Conservation (phyloP, 2,797 vertebrate genomes). For the Leptoclinus maculatus region DNA sequence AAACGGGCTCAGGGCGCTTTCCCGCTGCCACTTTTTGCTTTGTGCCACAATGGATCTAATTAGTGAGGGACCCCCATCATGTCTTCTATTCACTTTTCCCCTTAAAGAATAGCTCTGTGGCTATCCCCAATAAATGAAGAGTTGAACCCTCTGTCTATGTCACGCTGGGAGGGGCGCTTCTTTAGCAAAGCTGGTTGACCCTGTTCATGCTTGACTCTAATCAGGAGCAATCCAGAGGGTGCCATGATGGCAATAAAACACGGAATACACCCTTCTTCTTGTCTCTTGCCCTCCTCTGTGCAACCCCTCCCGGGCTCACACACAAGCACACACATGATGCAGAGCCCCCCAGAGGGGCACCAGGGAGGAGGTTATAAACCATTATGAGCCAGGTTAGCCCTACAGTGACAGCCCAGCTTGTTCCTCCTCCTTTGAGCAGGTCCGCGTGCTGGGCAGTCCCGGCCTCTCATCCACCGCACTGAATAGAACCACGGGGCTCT, state of each 20-base stretch:
- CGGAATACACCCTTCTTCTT: slow-evolving; percentile 54
- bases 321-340: slow-evolving; percentile 24
- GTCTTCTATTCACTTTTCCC: slow-evolving; percentile 58
- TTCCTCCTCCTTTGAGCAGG: slow-evolving; percentile 80
- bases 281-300: slow-evolving; percentile 44
- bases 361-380: slow-evolving; percentile 80
- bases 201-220: slow-evolving; percentile 79
- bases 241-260: slow-evolving; percentile 76
- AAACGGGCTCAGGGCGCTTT: slow-evolving; percentile 61
- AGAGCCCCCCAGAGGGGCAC: slow-evolving; percentile 55
- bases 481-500: slow-evolving; percentile 81
- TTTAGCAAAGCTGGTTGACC: slow-evolving; percentile 75
- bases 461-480: slow-evolving; percentile 64
- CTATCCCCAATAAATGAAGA: slow-evolving; percentile 63
- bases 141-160: slow-evolving; percentile 62
- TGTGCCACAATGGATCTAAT: slow-evolving; percentile 71
- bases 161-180: slow-evolving; percentile 55
- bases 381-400: slow-evolving; percentile 67
- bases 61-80: slow-evolving; percentile 67
- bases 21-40: slow-evolving; percentile 46
- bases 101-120: slow-evolving; percentile 61
- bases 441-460: slow-evolving; percentile 79
- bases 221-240: slow-evolving; percentile 82
- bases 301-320: slow-evolving; percentile 14
- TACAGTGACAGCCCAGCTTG: slow-evolving; percentile 78